Evolutionary conservation across 2,797 vertebrate genomes (phyloP), one percentile per base, ranked within the genome.

Genomic region (Cynodonichthys magdalenae): DNA sequence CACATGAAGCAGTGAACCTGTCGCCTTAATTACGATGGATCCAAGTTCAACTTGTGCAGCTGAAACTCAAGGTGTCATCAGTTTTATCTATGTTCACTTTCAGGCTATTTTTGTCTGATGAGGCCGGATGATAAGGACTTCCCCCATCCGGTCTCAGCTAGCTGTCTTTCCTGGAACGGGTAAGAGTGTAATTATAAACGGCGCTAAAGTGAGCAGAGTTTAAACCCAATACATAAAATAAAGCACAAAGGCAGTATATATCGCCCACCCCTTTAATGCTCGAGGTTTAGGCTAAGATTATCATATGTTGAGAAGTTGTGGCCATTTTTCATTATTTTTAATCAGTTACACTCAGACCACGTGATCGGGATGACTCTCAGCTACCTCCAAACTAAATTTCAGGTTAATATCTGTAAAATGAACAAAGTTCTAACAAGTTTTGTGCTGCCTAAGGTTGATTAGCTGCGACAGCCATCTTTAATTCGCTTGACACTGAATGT

Each of bases 81-180:
- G 18, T 14, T 52, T 56, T 52, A 39, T 19, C n/a, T 27, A 0
- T 15, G n/a, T 74, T 71, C 52, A 49, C 29, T 44, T 65, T 59
- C 18, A 47, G 61, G 56, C 28, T 53, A 45, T 45, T 79, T 65
- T 27, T 50, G 31, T 14, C n/a, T 47, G 59, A 61, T 14, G 27
- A 69, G 19, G 6, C 41, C 41, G 34, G 59, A 65, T 28, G 59
- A 72, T 6, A 6, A 47, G 5, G 14, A 48, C 29, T 7, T 1
- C 5, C 15, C 27, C 36, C 51, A 12, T 24, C 49, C 58, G 15
- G 34, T 29, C 46, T 47, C 19, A 5, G 17, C 18, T 39, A 41
- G 29, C 6, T 2, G 36, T 12, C 15, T 52, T 59, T 49, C 56
- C 27, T 49, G 20, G 36, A 28, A 39, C 48, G 6, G 3, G 15